Evolutionary conservation across 1,140 invertebrate genomes (phyloP), one percentile per base, ranked within the genome.

Genomic region (Hypothenemus hampei): DNA sequence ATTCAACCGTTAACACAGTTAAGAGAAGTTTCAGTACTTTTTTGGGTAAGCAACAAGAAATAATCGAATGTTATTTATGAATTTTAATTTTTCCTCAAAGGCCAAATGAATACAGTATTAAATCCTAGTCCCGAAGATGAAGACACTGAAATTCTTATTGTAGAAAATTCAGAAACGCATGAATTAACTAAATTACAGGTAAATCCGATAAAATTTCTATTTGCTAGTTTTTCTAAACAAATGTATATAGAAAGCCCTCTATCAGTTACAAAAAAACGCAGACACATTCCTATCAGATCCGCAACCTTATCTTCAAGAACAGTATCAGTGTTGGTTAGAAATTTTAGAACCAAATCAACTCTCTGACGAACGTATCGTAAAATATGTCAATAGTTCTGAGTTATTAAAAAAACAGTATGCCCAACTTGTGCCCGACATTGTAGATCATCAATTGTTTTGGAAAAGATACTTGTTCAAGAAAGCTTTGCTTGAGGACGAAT

Each of bases 11-110:
- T 10, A 81, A 78, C 67, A 79, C 78, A 19, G 79, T 87, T 70
- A 86, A 85, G 65, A 77, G 81, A 60, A 85, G 84, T 62, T 69
- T 88, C 19, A 82, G 79, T 59, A 78, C 76, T 44, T 84, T 88
- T 62, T 73, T 82, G 78, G 79, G 62, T 78, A 74, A 45, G 79
- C 84, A 2, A 5, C 10, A 19, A 2, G 6, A 3, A 43, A 39
- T 24, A 16, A 2, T 7, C 5, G 13, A 45, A 40, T 39, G 39
- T 37, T 39, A 39, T 26, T 59, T 24, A 44, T 3, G 19, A 33
- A 33, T 51, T 58, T 58, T 39, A 13, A 10, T 1, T 66, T 68
- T n/a, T n/a, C n/a, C n/a, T n/a, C n/a, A 48, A 56, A 78, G 77
- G 77, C 61, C 78, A 80, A 74, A 77, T 87, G 56, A 81, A 81